phyloP scores from a whole-genome alignment of 2,113 vertebrate species.

The Lasiurus cinereus region DNA sequence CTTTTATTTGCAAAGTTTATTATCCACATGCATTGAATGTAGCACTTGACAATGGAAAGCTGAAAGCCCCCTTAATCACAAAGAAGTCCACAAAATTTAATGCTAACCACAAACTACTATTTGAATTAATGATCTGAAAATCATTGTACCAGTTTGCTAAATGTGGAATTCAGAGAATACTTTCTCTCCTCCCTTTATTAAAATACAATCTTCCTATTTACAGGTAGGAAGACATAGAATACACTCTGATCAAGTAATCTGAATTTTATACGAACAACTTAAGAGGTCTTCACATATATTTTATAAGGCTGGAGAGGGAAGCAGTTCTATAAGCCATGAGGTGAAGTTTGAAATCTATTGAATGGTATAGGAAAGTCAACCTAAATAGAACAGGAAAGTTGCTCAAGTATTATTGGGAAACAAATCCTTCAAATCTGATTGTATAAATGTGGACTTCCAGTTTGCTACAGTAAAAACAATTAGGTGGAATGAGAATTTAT shows the following conservation, averaged over 20 bases:
- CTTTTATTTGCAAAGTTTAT: conserved; percentile 53
- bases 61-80: conserved; percentile 3
- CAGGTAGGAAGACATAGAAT: not conserved
- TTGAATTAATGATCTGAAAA: not conserved
- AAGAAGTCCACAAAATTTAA: conserved; percentile 37
- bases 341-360: not conserved
- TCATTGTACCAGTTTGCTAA: not conserved
- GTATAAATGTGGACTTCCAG: not conserved
- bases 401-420: not conserved
- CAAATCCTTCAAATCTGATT: conserved; percentile 5
- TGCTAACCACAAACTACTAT: conserved; percentile 3
- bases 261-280: not conserved
- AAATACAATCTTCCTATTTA: not conserved
- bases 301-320: not conserved
- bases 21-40: conserved; percentile 24
- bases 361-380: not conserved
- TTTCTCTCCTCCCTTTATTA: not conserved
- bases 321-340: not conserved
- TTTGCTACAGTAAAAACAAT: conserved; percentile 20
- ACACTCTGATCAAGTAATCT: not conserved
- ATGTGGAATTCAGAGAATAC: not conserved
- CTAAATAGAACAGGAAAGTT: not conserved
- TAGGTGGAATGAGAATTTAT: not conserved
- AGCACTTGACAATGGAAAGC: conserved; percentile 15
- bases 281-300: not conserved